A percentile compares a stretch with the other conserved stretches of the same genome.
phyloP scores from a whole-genome alignment of 1,140 invertebrate genomes.

The Drosophila simulans region DNA sequence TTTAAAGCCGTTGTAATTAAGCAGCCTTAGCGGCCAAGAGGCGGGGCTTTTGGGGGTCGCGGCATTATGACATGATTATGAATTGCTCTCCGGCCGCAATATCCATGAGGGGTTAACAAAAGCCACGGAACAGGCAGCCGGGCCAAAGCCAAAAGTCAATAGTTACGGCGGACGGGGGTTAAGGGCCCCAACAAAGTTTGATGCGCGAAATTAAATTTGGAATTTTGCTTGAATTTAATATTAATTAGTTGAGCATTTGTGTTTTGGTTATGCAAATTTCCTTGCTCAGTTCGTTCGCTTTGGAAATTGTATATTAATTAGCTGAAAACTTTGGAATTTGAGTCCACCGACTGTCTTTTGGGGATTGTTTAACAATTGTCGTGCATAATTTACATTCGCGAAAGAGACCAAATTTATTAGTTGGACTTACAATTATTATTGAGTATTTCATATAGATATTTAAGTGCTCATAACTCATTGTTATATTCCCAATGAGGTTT shows the following conservation, averaged over 20 bases:
- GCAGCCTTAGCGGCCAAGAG: slow-evolving; percentile 55
- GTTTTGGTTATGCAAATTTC: slow-evolving; percentile 72
- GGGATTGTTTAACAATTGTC: slow-evolving; percentile 11
- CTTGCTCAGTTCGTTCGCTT: slow-evolving; percentile 21
- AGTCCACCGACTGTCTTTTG: not conserved
- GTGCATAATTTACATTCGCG: not conserved
- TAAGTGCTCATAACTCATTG: too few species aligned
- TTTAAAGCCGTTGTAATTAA: slow-evolving; percentile 82
- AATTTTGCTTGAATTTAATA: slow-evolving; percentile 78
- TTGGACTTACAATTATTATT: not conserved
- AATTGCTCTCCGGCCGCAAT: slow-evolving; percentile 61
- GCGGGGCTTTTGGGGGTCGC: slow-evolving; percentile 29
- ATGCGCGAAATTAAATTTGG: slow-evolving; percentile 68
- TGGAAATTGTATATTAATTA: slow-evolving; percentile 70
- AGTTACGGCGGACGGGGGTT: slow-evolving; percentile 42
- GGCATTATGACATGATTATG: slow-evolving; percentile 80
- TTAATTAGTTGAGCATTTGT: slow-evolving; percentile 74
- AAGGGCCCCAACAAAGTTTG: slow-evolving; percentile 46
- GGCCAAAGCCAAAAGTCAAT: slow-evolving; percentile 69
- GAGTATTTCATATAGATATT: too few species aligned
- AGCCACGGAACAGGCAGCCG: slow-evolving; percentile 51
- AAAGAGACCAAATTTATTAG: not conserved
- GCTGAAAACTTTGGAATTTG: slow-evolving; percentile 19
- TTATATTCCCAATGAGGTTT: too few species aligned
- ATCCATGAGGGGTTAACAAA: slow-evolving; percentile 62